Conservation (phyloP, 2,113 vertebrate genomes). For the Sturnira hondurensis region DNA sequence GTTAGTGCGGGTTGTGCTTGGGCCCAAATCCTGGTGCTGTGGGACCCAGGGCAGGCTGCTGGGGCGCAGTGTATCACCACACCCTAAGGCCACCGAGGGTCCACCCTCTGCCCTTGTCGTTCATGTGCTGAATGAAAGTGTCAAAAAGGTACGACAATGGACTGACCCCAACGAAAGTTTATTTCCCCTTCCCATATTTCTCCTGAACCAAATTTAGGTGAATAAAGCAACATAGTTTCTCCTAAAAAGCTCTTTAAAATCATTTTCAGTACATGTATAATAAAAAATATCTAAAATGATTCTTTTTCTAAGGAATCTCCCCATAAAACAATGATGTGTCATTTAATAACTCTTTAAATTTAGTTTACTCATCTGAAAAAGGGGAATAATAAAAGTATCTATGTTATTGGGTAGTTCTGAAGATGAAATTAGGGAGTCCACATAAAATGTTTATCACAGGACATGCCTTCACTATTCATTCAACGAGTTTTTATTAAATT, state of each 20-base stretch:
- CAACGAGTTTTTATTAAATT: not conserved
- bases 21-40: not conserved
- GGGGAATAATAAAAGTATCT: not conserved
- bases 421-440: not conserved
- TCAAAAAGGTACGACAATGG: not conserved
- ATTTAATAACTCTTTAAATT: not conserved
- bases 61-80: not conserved
- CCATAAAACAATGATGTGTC: not conserved
- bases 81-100: not conserved
- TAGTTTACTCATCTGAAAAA: not conserved
- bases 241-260: not conserved
- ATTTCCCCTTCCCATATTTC: not conserved
- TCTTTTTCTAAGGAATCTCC: not conserved
- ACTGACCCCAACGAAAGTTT: not conserved
- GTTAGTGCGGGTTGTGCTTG: fast-evolving
- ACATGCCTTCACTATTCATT: not conserved
- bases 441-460: not conserved
- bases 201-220: not conserved
- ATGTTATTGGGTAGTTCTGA: not conserved
- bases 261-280: not conserved
- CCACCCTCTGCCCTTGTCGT: not conserved
- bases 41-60: not conserved
- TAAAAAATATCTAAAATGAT: not conserved
- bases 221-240: not conserved
- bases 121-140: not conserved